A percentile compares a stretch with the other conserved stretches of the same genome.
These are phyloP conservation scores for Oostethus manadensis DNA, from an alignment of 2,113 vertebrate species.

Conservation along the genomic window DNA sequence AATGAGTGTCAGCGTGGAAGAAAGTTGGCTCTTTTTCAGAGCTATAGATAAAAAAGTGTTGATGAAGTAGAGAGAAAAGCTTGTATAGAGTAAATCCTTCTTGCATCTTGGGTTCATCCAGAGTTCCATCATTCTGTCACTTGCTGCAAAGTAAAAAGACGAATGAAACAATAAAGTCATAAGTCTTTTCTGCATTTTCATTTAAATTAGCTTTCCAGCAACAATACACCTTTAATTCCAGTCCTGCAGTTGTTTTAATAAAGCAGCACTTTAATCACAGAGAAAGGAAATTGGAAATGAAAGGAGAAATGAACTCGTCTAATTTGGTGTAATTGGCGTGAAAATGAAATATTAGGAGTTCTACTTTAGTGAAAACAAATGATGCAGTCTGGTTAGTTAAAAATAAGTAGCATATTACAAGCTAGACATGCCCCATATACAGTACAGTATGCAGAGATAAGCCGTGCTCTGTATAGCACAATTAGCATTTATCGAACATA, in stretches of 20 bases:
- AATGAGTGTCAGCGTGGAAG: background rate
- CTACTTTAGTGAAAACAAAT: no score
- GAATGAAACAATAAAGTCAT: slow-evolving; percentile 45
- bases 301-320: slow-evolving; percentile 3
- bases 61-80: slow-evolving; percentile 16
- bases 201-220: slow-evolving; percentile 25
- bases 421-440: background rate
- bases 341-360: no score
- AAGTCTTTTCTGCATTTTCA: slow-evolving; percentile 39
- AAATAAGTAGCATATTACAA: no score
- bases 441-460: background rate
- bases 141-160: slow-evolving; percentile 34
- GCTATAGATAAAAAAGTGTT: background rate
- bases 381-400: no score
- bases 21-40: background rate
- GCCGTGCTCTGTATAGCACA: background rate
- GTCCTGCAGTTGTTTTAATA: slow-evolving; percentile 30
- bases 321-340: background rate
- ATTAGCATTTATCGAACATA: background rate
- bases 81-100: slow-evolving; percentile 9
- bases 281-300: slow-evolving; percentile 22
- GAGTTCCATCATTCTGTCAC: slow-evolving; percentile 21
- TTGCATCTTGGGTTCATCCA: slow-evolving; percentile 21
- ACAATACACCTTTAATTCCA: slow-evolving; percentile 37
- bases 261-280: slow-evolving; percentile 6